Base-by-base conservation (phyloP, 2,888 invertebrate species). In the Pomacea canaliculata region DNA sequence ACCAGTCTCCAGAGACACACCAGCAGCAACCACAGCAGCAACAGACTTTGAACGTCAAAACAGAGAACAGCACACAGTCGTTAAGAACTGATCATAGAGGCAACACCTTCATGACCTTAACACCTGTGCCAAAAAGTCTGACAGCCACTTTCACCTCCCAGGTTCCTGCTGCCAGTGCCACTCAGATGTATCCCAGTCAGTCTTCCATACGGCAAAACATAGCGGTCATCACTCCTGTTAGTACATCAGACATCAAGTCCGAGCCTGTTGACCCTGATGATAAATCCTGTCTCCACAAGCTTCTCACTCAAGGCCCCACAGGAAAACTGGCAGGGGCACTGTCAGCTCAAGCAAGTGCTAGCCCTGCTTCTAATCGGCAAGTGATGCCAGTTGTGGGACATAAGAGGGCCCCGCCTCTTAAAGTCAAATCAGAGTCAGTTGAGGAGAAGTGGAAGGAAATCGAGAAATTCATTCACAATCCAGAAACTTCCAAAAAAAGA, bases 401-500 rank as follows among this genome's bases (percentile, higher is more conserved):
- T 67, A 69, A 56, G 19, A 68, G 74, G 13, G 69, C 74, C 9
- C 69, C 74, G 2, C 68, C 74, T n/a, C 63, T 69, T 7, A 66
- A 59, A 56, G 49, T 74, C 59, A 76, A 71, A 23, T 69, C 74
- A 8, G 78, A 78, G 60, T 82, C 81, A 10, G 80, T 85, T 79
- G 87, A 87, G 70, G 81, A 82, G 60, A 88, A 87, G 70, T 88
- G 88, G 88, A 85, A 86, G 76, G 87, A 87, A 75, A 86, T 88
- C 56, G 83, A 86, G 71, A 79, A 86, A 73, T 85, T 85, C 75
- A 80, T 88, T 19, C 81, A 87, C 70, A 80, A 80, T 13, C 79
- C 79, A 13, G 80, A 78, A 23, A 65, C 79, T 9, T 69, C 76
- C 4, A 4, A 68, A 9, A 70, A 63, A 23, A 78, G 77, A 76